A percentile compares a stretch with the other conserved stretches of the same genome.
Evolutionary conservation across 2,797 vertebrate species (phyloP).

Genomic region (Philypnodon macrostomus): DNA sequence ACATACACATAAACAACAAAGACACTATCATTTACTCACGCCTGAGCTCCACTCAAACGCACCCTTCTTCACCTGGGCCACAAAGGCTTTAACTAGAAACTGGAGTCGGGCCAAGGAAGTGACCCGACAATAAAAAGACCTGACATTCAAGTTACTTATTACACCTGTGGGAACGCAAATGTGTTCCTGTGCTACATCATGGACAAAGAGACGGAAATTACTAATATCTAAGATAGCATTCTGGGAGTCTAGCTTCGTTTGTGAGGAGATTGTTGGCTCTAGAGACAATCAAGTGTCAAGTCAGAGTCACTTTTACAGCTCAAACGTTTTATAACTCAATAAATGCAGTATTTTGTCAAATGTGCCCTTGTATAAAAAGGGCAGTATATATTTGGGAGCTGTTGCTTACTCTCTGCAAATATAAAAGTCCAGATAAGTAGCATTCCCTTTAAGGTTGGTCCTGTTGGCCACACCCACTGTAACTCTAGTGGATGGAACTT

Average conservation of each 20-base stretch:
- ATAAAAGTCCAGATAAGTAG: no score
- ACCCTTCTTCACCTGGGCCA: slow-evolving; percentile 18
- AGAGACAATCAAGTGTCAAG: slow-evolving; percentile 13
- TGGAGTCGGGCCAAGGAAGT: slow-evolving; percentile 45
- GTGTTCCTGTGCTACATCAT: slow-evolving; percentile 33
- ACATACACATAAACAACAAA: background rate
- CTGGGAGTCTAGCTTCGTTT: background rate
- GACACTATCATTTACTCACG: slow-evolving; percentile 4
- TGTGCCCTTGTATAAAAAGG: no score
- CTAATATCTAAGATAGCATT: background rate
- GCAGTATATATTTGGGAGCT: no score
- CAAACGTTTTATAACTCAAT: no score
- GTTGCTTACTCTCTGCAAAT: no score
- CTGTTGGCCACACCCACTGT: no score
- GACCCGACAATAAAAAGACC: slow-evolving; percentile 43
- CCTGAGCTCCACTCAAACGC: slow-evolving; percentile 23
- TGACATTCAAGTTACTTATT: slow-evolving; percentile 64
- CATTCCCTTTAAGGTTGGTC: no score
- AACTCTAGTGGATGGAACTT: no score
- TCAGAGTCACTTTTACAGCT: slow-evolving; percentile 20
- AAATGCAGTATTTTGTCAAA: no score
- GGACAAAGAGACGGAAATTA: slow-evolving; percentile 9
- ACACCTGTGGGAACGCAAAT: slow-evolving; percentile 55
- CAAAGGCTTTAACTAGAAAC: slow-evolving; percentile 54
- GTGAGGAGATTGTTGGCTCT: background rate